phyloP scores from a whole-genome alignment of 1,140 invertebrate species.

The Intoshia linei region DNA sequence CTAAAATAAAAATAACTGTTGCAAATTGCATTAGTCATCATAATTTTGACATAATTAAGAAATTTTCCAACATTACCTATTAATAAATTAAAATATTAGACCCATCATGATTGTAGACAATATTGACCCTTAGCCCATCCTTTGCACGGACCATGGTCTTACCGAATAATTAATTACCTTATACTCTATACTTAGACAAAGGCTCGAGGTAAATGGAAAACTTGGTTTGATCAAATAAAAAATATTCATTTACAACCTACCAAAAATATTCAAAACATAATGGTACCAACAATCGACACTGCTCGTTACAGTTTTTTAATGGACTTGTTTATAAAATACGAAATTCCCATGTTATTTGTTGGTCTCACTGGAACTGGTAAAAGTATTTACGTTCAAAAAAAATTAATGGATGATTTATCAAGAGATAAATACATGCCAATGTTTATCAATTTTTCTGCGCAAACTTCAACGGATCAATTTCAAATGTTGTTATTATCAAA shows the following conservation, averaged over 20 bases:
- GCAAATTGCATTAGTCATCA: too few relatives aligned
- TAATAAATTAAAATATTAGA: too few relatives aligned
- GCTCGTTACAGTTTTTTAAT: constrained; percentile 19
- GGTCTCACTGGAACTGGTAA: constrained; percentile 24
- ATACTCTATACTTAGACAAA: constrained; percentile 11
- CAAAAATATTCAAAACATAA: constrained; percentile 19
- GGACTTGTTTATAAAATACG: constrained; percentile 15
- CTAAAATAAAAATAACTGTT: too few relatives aligned
- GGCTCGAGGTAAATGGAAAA: constrained; percentile 21
- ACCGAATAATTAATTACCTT: background rate
- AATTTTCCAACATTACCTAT: too few relatives aligned
- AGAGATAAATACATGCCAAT: constrained; percentile 18
- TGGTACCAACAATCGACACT: constrained; percentile 24
- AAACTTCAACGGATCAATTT: constrained; percentile 22
- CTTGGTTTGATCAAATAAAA: constrained; percentile 23
- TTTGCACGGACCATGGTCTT: background rate
- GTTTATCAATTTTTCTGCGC: constrained; percentile 23
- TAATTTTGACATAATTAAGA: too few relatives aligned
- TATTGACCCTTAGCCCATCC: too few relatives aligned
- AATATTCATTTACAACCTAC: constrained; percentile 7
- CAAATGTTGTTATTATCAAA: constrained; percentile 30
- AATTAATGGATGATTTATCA: constrained; percentile 18
- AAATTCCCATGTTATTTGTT: constrained; percentile 25
- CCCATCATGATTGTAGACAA: too few relatives aligned
- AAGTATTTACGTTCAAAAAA: constrained; percentile 21